A percentile compares a stretch with the other conserved stretches of the same genome.
These are phyloP conservation scores for Acleris holmiana DNA, from an alignment of 2,888 invertebrate species.

Conservation along the genomic window DNA sequence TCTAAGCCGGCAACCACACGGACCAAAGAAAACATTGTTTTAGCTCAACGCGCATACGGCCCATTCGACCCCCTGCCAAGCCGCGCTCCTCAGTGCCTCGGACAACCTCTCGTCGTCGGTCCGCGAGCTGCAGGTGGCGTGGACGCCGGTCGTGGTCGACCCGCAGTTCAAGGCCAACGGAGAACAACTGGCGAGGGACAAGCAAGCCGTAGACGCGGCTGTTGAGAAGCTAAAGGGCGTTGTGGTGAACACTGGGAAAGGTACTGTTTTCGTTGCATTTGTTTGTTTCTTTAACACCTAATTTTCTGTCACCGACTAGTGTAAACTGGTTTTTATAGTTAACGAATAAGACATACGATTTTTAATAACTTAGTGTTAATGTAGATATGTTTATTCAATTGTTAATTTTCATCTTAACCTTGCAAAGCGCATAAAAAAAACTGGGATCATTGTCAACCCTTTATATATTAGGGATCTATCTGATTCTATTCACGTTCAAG, in stretches of 20 bases:
- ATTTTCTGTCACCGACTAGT: no score
- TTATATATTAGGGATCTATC: no score
- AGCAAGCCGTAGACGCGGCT: conserved; percentile 40
- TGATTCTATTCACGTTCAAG: no score
- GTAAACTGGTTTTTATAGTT: no score
- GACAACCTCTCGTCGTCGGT: conserved; percentile 43
- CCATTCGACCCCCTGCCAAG: conserved; percentile 49
- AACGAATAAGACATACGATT: no score
- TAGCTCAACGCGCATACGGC: conserved; percentile 54
- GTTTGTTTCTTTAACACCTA: no score
- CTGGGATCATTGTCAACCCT: no score
- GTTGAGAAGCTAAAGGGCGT: conserved; percentile 40
- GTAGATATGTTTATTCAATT: no score
- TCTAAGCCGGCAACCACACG: no score
- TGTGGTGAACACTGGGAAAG: conserved; percentile 34
- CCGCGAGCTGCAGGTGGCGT: conserved; percentile 42
- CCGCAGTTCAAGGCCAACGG: conserved; percentile 40
- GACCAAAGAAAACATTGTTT: neutral
- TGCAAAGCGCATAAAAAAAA: no score
- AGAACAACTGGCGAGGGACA: conserved; percentile 43
- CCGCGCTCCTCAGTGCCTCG: conserved; percentile 46
- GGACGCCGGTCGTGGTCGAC: conserved; percentile 41
- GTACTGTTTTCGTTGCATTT: neutral
- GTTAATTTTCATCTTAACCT: no score
- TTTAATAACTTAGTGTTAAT: no score